These are phyloP conservation scores for Sarotherodon lohbergeri DNA, from an alignment of 2,113 vertebrate species.

Conservation along the genomic window DNA sequence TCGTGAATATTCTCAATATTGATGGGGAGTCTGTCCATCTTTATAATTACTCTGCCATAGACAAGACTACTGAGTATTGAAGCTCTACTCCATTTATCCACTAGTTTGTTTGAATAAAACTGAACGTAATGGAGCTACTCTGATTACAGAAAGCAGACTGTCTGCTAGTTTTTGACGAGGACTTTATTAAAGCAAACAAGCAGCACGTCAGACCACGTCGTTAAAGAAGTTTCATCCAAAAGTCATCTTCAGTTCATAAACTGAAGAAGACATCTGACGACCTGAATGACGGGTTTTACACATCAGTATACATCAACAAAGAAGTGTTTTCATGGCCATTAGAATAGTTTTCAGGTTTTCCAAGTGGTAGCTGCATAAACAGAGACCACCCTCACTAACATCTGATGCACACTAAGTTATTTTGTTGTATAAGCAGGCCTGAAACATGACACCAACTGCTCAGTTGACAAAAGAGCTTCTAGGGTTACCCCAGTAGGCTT, in stretches of 20 bases:
- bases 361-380: background rate
- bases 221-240: background rate
- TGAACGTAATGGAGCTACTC: background rate
- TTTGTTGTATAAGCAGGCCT: background rate
- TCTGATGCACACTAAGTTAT: background rate
- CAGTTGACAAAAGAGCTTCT: background rate
- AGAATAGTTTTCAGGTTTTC: background rate
- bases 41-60: background rate
- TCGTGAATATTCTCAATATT: background rate
- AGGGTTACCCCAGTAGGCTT: background rate
- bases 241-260: background rate
- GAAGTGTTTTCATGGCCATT: background rate
- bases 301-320: background rate
- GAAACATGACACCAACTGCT: background rate
- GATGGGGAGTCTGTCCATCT: slow-evolving; percentile 1
- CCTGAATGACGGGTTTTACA: background rate
- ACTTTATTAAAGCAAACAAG: background rate
- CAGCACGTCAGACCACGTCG: background rate
- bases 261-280: background rate
- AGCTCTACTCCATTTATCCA: background rate
- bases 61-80: background rate
- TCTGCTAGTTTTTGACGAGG: background rate
- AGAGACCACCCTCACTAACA: background rate
- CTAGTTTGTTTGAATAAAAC: background rate
- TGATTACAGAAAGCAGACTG: background rate